A percentile compares a stretch with the other conserved stretches of the same genome.
phyloP scores from a whole-genome alignment of 1,140 invertebrate species.

The Drosophila subobscura region DNA sequence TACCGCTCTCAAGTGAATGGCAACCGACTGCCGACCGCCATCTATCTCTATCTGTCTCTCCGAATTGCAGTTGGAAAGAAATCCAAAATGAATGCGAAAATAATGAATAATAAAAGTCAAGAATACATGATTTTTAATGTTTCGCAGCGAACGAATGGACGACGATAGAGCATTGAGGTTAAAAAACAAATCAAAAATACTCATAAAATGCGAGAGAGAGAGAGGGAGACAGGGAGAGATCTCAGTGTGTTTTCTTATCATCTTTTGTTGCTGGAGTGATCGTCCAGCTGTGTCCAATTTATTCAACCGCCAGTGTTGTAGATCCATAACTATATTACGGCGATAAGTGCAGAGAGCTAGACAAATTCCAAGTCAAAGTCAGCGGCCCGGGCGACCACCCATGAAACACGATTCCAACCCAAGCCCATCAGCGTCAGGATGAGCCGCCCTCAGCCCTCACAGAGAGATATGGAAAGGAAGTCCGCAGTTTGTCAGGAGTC shows the following conservation, averaged over 20 bases:
- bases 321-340: slow-evolving; percentile 74
- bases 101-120: slow-evolving; percentile 82
- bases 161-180: slow-evolving; percentile 21
- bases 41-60: neutral
- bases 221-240: slow-evolving; percentile 26
- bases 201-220: slow-evolving; percentile 1
- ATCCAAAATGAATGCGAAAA: slow-evolving; percentile 74
- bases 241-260: slow-evolving; percentile 30
- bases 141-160: slow-evolving; percentile 46
- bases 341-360: slow-evolving; percentile 69
- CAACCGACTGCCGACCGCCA: neutral
- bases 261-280: slow-evolving; percentile 19
- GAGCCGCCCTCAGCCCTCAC: slow-evolving; percentile 2
- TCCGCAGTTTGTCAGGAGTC: slow-evolving; percentile 70
- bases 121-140: slow-evolving; percentile 74
- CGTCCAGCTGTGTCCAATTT: slow-evolving; percentile 69
- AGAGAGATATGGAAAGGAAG: slow-evolving; percentile 50
- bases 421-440: no score
- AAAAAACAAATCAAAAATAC: slow-evolving; percentile 15
- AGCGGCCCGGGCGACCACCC: slow-evolving; percentile 40
- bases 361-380: slow-evolving; percentile 72
- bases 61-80: slow-evolving; percentile 52
- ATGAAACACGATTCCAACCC: slow-evolving; percentile 46
- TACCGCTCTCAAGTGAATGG: no score
- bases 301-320: slow-evolving; percentile 64